These are phyloP conservation scores for Carabus problematicus DNA, from an alignment of 2,888 invertebrate species.

Conservation along the genomic window DNA sequence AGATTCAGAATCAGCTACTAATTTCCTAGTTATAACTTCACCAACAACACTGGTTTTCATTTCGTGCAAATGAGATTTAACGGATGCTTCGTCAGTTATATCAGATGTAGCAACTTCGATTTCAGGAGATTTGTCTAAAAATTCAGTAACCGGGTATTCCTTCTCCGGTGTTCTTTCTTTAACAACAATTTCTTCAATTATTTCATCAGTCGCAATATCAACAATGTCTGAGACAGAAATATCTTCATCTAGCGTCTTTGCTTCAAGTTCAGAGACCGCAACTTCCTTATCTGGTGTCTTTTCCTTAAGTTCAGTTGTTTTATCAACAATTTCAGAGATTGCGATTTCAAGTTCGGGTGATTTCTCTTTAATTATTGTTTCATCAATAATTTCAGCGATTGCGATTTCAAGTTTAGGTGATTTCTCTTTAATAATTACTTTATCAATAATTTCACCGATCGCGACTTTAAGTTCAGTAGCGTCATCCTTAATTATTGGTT, in stretches of 20 bases:
- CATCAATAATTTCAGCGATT: too few species aligned
- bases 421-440: constrained; percentile 1
- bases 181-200: constrained; percentile 10
- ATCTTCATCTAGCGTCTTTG: background rate
- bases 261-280: background rate
- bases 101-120: background rate
- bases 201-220: background rate
- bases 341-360: too few species aligned
- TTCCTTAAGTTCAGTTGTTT: too few species aligned
- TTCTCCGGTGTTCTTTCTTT: constrained; percentile 16
- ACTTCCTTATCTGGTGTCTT: background rate
- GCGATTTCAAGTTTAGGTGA: too few species aligned
- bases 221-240: background rate
- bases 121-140: background rate
- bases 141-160: constrained; percentile 2
- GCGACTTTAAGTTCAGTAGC: background rate
- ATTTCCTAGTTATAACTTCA: too few species aligned
- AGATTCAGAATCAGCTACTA: too few species aligned
- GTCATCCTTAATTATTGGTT: too few species aligned
- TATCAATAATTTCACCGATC: background rate
- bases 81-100: background rate
- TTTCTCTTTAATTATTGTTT: too few species aligned
- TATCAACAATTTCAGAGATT: too few species aligned
- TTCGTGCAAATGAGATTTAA: background rate
- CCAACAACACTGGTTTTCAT: background rate